Base-by-base conservation (phyloP, 2,888 invertebrate species). In the Odontocolon sp. region DNA sequence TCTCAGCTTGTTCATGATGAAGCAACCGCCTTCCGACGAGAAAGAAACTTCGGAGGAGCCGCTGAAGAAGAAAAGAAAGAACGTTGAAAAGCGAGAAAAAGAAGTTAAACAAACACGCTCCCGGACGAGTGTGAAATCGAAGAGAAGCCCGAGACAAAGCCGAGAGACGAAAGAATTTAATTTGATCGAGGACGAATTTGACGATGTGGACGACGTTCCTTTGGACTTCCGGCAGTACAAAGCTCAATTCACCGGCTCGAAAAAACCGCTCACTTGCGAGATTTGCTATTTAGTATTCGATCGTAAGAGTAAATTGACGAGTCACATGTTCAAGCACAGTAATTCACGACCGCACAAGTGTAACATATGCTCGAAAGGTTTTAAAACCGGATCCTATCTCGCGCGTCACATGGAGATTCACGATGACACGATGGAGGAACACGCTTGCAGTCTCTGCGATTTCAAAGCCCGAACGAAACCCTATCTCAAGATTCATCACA, bases 401-500 rank as follows among this genome's bases (percentile, higher is more conserved):
- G 69, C 83, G n/a, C 81, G 85, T 26, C 89, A 89, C 79, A 83
- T 87, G 83, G 88, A 89, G 18, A 84, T 86, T 3, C 89, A 89
- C 82, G 84, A 85, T 28, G 87, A 87, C n/a, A 83, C 84, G 0
- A 54, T 82, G 2, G 82, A 83, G 26, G 75, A 85, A 26, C 85
- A 87, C 57, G 80, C 80, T 2, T 89, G 89, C 73, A 73, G 71
- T 2, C 73, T 87, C 4, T 89, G 89, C 64, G 86, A 87, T 11
- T 89, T 88, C 50, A 84, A 87, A 45, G 88, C 89, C 0, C 83
- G 83, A 28, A 86, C 86, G 0, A 89, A 89, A 23, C 82, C 86
- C 0, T 89, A 89, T 33, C 75, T 89, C 8, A 89, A 89, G 75
- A 85, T 86, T 26, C 89, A 89, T 71, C 87, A 87, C 42, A 88